A percentile compares a stretch with the other conserved stretches of the same genome.
phyloP scores from a whole-genome alignment of 1,140 invertebrate genomes.

The Stegodyphus mimosarum region DNA sequence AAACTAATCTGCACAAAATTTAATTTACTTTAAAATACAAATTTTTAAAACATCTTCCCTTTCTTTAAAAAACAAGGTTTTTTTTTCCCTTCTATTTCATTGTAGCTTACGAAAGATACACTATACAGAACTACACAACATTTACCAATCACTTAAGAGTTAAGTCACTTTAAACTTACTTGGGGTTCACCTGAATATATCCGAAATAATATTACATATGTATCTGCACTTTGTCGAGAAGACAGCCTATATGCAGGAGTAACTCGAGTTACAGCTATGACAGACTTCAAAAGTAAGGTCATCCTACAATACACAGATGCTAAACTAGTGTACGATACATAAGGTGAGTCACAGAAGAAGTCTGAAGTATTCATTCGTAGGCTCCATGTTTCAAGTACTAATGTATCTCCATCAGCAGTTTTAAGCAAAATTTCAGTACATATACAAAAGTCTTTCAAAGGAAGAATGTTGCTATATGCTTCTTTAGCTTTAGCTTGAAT shows the following conservation, averaged over 20 bases:
- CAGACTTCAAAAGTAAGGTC: slow-evolving; percentile 88
- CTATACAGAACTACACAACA: not conserved
- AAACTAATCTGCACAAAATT: no score
- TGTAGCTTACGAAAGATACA: not conserved
- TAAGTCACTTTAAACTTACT: slow-evolving; percentile 37
- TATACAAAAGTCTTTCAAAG: slow-evolving; percentile 66
- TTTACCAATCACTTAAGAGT: not conserved
- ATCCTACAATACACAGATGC: slow-evolving; percentile 81
- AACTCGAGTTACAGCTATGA: slow-evolving; percentile 87
- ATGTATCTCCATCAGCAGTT: slow-evolving; percentile 89
- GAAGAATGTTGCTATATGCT: slow-evolving; percentile 72
- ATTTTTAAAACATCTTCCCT: no score
- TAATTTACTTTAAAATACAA: no score
- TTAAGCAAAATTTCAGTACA: slow-evolving; percentile 92
- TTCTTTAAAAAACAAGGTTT: no score
- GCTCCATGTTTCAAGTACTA: slow-evolving; percentile 92
- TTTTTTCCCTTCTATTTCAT: not conserved
- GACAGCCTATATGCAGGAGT: slow-evolving; percentile 93
- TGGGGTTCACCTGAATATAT: slow-evolving; percentile 88
- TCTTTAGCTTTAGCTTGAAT: slow-evolving; percentile 81
- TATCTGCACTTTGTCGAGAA: slow-evolving; percentile 83
- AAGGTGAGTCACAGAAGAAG: slow-evolving; percentile 58
- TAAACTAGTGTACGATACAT: slow-evolving; percentile 16
- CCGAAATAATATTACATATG: slow-evolving; percentile 89
- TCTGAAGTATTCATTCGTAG: slow-evolving; percentile 70